phyloP scores from a whole-genome alignment of 2,888 invertebrate genomes.

The Falcaria lacertinaria region DNA sequence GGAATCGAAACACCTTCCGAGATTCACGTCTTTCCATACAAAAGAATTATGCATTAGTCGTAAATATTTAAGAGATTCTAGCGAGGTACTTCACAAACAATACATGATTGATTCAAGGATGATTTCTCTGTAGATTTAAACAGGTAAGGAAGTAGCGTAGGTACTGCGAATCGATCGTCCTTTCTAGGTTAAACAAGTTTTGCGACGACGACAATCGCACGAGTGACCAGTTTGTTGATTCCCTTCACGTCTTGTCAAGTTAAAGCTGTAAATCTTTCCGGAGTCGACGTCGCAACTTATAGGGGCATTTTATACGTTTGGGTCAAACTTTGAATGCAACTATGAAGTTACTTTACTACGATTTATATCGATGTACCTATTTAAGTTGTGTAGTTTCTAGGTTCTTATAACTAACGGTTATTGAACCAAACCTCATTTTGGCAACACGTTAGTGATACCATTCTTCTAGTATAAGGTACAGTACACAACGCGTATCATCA shows the following conservation, averaged over 20 bases:
- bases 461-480: too few relatives aligned
- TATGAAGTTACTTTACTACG: constrained; percentile 5
- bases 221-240: background rate
- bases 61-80: background rate
- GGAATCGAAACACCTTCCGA: constrained; percentile 18
- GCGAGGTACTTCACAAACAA: background rate
- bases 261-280: background rate
- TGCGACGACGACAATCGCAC: background rate
- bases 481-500: too few relatives aligned
- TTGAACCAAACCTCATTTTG: too few relatives aligned
- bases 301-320: too few relatives aligned
- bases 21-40: background rate
- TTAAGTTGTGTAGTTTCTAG: too few relatives aligned
- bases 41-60: background rate
- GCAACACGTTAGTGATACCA: too few relatives aligned
- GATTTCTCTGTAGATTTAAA: background rate
- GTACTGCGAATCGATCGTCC: background rate
- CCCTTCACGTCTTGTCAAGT: background rate
- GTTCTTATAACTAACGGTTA: too few relatives aligned
- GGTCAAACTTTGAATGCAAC: too few relatives aligned
- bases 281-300: background rate
- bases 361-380: constrained; percentile 16
- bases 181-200: constrained; percentile 1
- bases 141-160: background rate
- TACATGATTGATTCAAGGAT: background rate